A percentile compares a stretch with the other conserved stretches of the same genome.
phyloP scores from a whole-genome alignment of 2,888 invertebrate genomes.

The Latheticus oryzae region DNA sequence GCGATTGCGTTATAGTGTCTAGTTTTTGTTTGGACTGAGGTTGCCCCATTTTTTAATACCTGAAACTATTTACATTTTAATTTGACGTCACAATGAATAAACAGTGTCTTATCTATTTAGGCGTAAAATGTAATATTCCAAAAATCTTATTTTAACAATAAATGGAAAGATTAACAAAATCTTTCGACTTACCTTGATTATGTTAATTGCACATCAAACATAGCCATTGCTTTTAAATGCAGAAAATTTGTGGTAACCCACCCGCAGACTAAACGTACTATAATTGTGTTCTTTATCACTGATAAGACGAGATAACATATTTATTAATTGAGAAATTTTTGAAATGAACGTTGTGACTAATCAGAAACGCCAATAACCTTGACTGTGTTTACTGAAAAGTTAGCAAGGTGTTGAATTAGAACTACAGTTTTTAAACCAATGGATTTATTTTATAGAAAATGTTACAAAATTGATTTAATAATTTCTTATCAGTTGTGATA shows the following conservation, averaged over 20 bases:
- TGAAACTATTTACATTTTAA: conserved; percentile 1
- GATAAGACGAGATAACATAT: conserved; percentile 1
- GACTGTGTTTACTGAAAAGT: no score
- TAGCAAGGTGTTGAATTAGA: no score
- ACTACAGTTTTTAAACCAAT: no score
- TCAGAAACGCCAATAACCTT: no score
- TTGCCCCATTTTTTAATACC: conserved; percentile 17
- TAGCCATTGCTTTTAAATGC: no score
- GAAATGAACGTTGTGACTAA: no score
- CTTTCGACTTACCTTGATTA: no score
- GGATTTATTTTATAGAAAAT: no score
- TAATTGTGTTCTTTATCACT: background rate
- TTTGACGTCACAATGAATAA: background rate
- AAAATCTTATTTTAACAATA: no score
- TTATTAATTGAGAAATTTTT: no score
- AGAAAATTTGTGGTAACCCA: no score
- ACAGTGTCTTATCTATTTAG: conserved; percentile 11
- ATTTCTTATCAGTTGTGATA: conserved; percentile 1
- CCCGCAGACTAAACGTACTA: background rate
- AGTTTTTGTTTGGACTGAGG: conserved; percentile 19
- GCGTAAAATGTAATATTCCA: conserved; percentile 3
- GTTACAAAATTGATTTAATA: conserved; percentile 4
- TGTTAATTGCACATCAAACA: conserved; percentile 1
- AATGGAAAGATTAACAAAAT: no score
- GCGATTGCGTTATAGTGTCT: conserved; percentile 6